A percentile compares a stretch with the other conserved stretches of the same genome.
phyloP scores from a whole-genome alignment of 2,113 vertebrate species.

The Corydoras sp. region DNA sequence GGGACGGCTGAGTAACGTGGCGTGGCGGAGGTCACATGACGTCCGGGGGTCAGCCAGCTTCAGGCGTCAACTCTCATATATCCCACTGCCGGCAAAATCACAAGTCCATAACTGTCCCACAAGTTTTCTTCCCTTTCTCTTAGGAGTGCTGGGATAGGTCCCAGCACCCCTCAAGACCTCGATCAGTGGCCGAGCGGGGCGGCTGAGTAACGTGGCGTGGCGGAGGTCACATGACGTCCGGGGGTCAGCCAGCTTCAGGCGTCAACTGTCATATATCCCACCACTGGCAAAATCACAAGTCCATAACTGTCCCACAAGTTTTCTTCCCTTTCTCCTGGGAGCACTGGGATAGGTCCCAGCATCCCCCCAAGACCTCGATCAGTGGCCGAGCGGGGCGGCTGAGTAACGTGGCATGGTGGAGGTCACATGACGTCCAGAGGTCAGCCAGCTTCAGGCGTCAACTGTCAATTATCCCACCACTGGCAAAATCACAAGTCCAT shows the following conservation, averaged over 20 bases:
- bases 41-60: slow-evolving; percentile 23
- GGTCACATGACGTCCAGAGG: slow-evolving; percentile 18
- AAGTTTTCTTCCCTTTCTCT: too few relatives aligned
- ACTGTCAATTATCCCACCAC: slow-evolving; percentile 21
- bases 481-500: too few relatives aligned
- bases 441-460: slow-evolving; percentile 16
- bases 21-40: slow-evolving; percentile 19
- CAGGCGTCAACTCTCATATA: slow-evolving; percentile 17
- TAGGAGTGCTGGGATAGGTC: too few relatives aligned
- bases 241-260: slow-evolving; percentile 23
- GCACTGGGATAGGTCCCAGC: too few relatives aligned
- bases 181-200: not conserved
- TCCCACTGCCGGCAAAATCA: too few relatives aligned
- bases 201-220: slow-evolving; percentile 35
- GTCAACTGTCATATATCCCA: slow-evolving; percentile 22
- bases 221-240: slow-evolving; percentile 10
- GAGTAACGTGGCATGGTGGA: slow-evolving; percentile 32
- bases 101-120: too few relatives aligned
- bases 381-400: slow-evolving; percentile 13
- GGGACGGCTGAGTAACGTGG: slow-evolving; percentile 26
- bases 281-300: too few relatives aligned
- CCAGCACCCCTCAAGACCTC: too few relatives aligned
- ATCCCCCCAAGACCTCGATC: too few relatives aligned
- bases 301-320: too few relatives aligned
- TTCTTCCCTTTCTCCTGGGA: too few relatives aligned